Conservation (phyloP, 2,888 invertebrate genomes). For the Drosophila neotestacea region DNA sequence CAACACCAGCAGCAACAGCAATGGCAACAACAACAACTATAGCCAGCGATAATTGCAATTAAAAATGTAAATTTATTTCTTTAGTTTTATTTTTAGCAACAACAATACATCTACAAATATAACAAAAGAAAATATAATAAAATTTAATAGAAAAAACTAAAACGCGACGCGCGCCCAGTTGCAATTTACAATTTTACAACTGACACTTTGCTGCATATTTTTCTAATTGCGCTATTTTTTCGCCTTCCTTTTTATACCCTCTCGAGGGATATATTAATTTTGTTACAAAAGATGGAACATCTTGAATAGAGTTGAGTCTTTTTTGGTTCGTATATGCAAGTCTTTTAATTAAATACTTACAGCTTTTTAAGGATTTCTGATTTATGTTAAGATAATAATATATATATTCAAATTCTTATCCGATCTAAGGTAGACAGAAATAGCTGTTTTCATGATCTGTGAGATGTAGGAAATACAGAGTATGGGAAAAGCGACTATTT, state of each 20-base stretch:
- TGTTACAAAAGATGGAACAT: neutral
- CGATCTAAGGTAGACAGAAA: too few relatives aligned
- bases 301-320: neutral
- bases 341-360: too few relatives aligned
- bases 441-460: neutral
- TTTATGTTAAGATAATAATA: too few relatives aligned
- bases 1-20: constrained; percentile 24
- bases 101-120: constrained; percentile 38
- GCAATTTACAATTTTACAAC: constrained; percentile 69
- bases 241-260: constrained; percentile 25
- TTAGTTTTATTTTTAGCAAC: constrained; percentile 76
- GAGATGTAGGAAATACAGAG: neutral
- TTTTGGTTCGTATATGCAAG: neutral
- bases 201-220: constrained; percentile 70
- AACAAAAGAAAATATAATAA: constrained; percentile 30
- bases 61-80: constrained; percentile 79
- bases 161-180: constrained; percentile 73
- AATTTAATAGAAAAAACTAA: constrained; percentile 38
- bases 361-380: too few relatives aligned
- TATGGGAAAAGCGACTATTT: neutral
- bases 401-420: too few relatives aligned
- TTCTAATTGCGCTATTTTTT: constrained; percentile 60
- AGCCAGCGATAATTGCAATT: constrained; percentile 76
- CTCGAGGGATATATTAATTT: neutral
- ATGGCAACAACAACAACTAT: constrained; percentile 47